Conservation (phyloP, 2,888 invertebrate species). For the Diplolepis rosae region DNA sequence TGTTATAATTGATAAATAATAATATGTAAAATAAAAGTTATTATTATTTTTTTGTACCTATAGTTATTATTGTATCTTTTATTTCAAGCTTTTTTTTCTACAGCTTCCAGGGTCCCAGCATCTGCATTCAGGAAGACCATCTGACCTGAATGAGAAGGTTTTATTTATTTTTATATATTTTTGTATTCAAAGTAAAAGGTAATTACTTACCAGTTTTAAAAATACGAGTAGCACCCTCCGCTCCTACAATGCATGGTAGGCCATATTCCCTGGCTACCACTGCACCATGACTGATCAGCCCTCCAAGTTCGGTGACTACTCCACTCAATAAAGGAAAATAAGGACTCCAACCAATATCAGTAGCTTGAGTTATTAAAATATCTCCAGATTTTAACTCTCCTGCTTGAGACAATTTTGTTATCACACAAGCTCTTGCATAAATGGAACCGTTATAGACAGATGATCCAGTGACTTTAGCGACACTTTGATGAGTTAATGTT, state of each 20-base stretch:
- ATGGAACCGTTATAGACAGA: slow-evolving; percentile 83
- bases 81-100: slow-evolving; percentile 39
- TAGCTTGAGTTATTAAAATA: slow-evolving; percentile 84
- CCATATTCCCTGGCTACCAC: slow-evolving; percentile 90
- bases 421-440: slow-evolving; percentile 82
- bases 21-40: no score
- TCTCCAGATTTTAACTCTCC: slow-evolving; percentile 76
- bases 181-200: neutral
- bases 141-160: slow-evolving; percentile 52
- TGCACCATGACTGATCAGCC: slow-evolving; percentile 88
- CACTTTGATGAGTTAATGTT: slow-evolving; percentile 34
- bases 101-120: slow-evolving; percentile 49
- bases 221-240: slow-evolving; percentile 79
- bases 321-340: slow-evolving; percentile 88
- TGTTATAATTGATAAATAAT: no score
- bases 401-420: slow-evolving; percentile 80
- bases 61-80: no score
- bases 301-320: slow-evolving; percentile 88
- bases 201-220: slow-evolving; percentile 79
- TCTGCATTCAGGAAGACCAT: slow-evolving; percentile 52
- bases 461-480: slow-evolving; percentile 76
- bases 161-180: slow-evolving; percentile 17
- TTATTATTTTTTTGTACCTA: no score
- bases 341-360: slow-evolving; percentile 90
- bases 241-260: slow-evolving; percentile 87